Evolutionary conservation across 2,113 vertebrate genomes (phyloP), one percentile per base, ranked within the genome.

Genomic region (Hassar affinis): DNA sequence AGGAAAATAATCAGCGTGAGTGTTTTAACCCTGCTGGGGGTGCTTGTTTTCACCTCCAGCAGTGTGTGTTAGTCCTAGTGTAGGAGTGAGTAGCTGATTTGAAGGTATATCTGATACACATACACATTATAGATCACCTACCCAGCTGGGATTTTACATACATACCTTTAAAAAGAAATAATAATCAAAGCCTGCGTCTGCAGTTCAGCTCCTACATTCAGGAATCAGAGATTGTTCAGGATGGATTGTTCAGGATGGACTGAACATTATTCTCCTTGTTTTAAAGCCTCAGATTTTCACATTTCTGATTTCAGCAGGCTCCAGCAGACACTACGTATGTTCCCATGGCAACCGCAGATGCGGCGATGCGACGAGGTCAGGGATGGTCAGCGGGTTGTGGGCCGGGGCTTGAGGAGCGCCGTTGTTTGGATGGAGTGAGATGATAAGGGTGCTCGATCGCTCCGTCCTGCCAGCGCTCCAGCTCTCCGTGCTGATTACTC

Each of bases 401-500:
- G 27, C 42, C n/a, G 69, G n/a, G 7, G 20, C 30, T 56, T 11
- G 74, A 56, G 51, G 51, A 25, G 74, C 20, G 33, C 17, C 2
- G 51, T 38, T 0, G 30, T 77, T 38, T 85, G 83, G 85, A 84
- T 86, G 81, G 61, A 81, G 86, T 83, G 88, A 87, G 64, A 81
- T 81, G 52, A 77, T 79, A 68, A 81, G 83, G 85, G 85, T 85
- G 82, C 90, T 93, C 89, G 88, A 91, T 87, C 38, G 85, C 87
- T 84, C 87, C 91, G 86, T 92, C 84, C 57, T 86, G 88, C 85
- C 62, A 3, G 85, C 84, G 80, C 90, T 92, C 88, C 89, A 90
- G 86, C 47, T 86, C 87, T 84, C 87, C 90, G 88, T 92, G 25
- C 15, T 88, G 88, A 90, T 93, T 91, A 89, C 86, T 92, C 91